These are phyloP conservation scores for Philereme vetulata DNA, from an alignment of 2,888 invertebrate genomes.

Conservation along the genomic window DNA sequence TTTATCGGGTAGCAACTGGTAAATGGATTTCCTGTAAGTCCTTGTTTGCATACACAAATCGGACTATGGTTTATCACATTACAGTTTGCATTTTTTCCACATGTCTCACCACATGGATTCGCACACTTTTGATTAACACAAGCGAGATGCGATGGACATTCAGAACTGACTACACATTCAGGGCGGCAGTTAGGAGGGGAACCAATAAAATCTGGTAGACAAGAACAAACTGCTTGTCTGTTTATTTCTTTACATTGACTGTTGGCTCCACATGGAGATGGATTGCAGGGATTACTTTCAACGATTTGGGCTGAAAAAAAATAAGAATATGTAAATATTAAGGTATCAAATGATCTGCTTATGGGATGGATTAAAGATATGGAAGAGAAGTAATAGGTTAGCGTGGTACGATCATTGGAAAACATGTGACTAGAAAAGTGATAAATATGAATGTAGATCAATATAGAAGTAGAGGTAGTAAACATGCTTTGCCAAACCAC, in stretches of 20 bases:
- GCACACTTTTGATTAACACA: constrained; percentile 88
- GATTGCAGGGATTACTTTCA: constrained; percentile 66
- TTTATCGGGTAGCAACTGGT: constrained; percentile 86
- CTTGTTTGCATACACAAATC: constrained; percentile 89
- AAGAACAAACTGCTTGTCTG: constrained; percentile 88
- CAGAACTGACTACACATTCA: constrained; percentile 88
- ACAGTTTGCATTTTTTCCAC: constrained; percentile 85
- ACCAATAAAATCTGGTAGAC: constrained; percentile 86
- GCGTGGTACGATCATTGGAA: too few species aligned
- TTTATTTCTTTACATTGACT: constrained; percentile 90
- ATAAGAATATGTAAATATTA: background rate
- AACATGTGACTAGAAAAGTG: too few species aligned
- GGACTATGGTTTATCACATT: constrained; percentile 88
- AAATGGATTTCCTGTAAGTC: constrained; percentile 90
- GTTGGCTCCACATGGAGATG: constrained; percentile 89
- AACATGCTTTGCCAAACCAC: too few species aligned
- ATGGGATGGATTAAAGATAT: too few species aligned
- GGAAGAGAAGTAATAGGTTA: too few species aligned
- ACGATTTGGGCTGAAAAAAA: constrained; percentile 59
- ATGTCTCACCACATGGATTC: constrained; percentile 86
- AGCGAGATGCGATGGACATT: constrained; percentile 86
- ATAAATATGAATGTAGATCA: too few species aligned
- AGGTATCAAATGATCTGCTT: too few species aligned
- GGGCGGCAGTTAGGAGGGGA: constrained; percentile 89
- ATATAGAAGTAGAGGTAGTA: too few species aligned